Evolutionary conservation across 2,113 vertebrate species (phyloP).

Genomic region (Chaetorhynchus papuensis): DNA sequence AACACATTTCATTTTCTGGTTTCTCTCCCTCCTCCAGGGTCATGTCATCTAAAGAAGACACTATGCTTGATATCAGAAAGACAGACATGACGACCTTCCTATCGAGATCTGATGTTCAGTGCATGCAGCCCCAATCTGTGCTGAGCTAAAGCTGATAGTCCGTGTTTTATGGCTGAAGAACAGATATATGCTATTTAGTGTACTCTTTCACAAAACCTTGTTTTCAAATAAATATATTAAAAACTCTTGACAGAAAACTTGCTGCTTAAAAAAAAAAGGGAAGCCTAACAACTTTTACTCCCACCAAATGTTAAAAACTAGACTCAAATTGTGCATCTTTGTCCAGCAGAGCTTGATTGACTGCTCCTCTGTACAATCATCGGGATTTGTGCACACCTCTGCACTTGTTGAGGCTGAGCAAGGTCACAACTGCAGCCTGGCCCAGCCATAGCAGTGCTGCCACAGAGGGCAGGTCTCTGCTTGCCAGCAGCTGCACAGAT

Average conservation of each 20-base stretch:
- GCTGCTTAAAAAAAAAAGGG: neutral
- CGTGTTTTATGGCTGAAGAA: conserved; percentile 56
- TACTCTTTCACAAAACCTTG: conserved; percentile 72
- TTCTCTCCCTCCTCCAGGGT: conserved; percentile 22
- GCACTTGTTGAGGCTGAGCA: neutral
- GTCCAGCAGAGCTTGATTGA: neutral
- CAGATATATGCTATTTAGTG: conserved; percentile 66
- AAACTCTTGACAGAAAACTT: conserved; percentile 45
- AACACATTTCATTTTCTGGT: neutral
- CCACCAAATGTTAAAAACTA: neutral
- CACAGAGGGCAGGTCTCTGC: neutral
- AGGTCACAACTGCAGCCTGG: neutral
- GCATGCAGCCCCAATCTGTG: conserved; percentile 59
- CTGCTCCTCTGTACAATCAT: neutral
- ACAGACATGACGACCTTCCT: conserved; percentile 36
- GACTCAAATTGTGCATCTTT: neutral
- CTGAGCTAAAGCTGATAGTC: conserved; percentile 56
- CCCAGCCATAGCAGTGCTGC: neutral
- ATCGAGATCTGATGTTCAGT: conserved; percentile 42
- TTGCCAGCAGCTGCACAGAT: neutral
- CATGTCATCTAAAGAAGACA: conserved; percentile 39
- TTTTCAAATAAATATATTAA: conserved; percentile 82
- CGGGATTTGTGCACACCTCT: neutral
- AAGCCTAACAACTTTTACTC: neutral
- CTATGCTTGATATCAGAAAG: conserved; percentile 14